A percentile compares a stretch with the other conserved stretches of the same genome.
Evolutionary conservation across 1,140 invertebrate genomes (phyloP).

Genomic region (Arctopsyche grandis): DNA sequence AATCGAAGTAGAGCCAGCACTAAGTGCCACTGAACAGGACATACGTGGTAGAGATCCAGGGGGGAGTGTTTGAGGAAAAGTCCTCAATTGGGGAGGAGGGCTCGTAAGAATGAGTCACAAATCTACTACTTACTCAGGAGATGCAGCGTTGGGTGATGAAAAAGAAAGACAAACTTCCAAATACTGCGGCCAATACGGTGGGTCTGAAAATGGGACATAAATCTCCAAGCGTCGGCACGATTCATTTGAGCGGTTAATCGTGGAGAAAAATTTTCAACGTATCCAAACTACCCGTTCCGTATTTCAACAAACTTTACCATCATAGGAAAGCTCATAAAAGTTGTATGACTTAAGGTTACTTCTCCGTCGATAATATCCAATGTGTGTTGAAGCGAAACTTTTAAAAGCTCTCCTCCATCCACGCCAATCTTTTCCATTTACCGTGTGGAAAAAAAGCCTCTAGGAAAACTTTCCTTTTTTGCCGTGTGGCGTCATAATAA

Average conservation of each 20-base stretch:
- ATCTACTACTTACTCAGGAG: too few relatives aligned
- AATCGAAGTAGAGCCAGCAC: too few relatives aligned
- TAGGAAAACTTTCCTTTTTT: background rate
- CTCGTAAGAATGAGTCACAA: too few relatives aligned
- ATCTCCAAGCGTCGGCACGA: constrained; percentile 3
- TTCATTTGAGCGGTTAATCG: constrained; percentile 23
- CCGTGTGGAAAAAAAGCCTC: background rate
- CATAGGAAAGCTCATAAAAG: constrained; percentile 12
- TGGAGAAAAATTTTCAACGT: constrained; percentile 18
- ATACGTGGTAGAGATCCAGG: too few relatives aligned
- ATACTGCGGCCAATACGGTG: too few relatives aligned
- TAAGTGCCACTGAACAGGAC: too few relatives aligned
- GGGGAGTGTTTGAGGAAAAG: too few relatives aligned
- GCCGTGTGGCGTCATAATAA: background rate
- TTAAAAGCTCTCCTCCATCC: constrained; percentile 22
- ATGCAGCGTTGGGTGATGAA: too few relatives aligned
- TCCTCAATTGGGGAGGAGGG: too few relatives aligned
- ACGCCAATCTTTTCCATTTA: constrained; percentile 19
- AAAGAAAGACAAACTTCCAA: too few relatives aligned
- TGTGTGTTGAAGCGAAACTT: constrained; percentile 23
- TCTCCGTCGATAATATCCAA: constrained; percentile 17
- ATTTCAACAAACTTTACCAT: constrained; percentile 12
- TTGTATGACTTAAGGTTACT: constrained; percentile 22
- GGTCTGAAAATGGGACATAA: background rate
- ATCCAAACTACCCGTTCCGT: constrained; percentile 14